Evolutionary conservation across 2,797 vertebrate species (phyloP).

Genomic region (Dendrocincla fuliginosa): DNA sequence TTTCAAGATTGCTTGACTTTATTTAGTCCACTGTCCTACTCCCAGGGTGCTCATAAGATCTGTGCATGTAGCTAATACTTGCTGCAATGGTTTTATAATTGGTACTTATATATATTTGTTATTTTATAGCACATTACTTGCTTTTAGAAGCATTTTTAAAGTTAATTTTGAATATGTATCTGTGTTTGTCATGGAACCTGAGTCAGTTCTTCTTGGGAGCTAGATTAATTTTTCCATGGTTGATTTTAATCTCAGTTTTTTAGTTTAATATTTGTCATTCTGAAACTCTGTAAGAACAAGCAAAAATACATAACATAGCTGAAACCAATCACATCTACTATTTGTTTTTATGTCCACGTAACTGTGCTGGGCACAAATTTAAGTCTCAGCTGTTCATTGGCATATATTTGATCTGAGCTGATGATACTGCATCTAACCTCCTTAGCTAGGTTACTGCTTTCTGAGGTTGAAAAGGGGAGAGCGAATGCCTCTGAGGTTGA

Average conservation of each 20-base stretch:
- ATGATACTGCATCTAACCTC: conserved; percentile 39
- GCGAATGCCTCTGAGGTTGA: conserved; percentile 33
- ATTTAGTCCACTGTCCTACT: not conserved
- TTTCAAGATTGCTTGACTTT: conserved; percentile 48
- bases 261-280: not conserved
- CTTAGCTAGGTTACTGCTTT: conserved; percentile 47
- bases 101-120: conserved; percentile 31
- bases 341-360: not conserved
- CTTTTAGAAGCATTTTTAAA: conserved; percentile 54
- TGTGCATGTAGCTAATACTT: conserved; percentile 45
- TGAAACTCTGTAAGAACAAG: conserved; percentile 23
- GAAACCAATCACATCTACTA: not conserved
- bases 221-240: conserved; percentile 22
- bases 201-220: not conserved
- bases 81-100: conserved; percentile 51
- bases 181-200: not conserved
- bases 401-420: conserved; percentile 39
- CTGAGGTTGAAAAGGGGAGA: conserved; percentile 14
- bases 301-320: not conserved
- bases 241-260: conserved; percentile 35
- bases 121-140: conserved; percentile 43
- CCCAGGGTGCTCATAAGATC: conserved; percentile 20
- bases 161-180: conserved; percentile 51
- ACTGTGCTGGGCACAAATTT: not conserved
- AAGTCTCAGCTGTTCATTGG: conserved; percentile 72